Conservation (phyloP, 2,888 invertebrate species). For the Vanessa cardui region DNA sequence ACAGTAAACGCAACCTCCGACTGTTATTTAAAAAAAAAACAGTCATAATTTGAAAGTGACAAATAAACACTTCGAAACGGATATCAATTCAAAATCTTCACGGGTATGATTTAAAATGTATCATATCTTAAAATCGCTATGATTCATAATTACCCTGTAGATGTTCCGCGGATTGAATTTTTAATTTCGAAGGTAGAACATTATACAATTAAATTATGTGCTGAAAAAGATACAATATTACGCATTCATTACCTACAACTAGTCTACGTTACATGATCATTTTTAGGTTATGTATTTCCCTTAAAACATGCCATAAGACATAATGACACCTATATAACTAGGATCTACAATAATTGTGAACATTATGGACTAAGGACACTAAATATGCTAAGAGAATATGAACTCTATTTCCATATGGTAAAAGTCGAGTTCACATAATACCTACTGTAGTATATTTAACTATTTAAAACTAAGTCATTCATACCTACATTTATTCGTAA, state of each 20-base stretch:
- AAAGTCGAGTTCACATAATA: conserved; percentile 42
- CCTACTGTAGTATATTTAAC: conserved; percentile 22
- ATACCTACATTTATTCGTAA: conserved; percentile 1
- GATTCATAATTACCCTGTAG: conserved; percentile 8
- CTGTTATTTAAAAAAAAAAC: not conserved
- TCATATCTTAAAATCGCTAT: not conserved
- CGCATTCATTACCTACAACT: conserved; percentile 28
- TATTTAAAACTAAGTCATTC: conserved; percentile 3
- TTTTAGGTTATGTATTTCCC: conserved; percentile 17
- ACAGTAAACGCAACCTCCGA: not conserved
- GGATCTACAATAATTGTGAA: conserved; percentile 46
- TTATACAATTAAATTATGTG: not conserved
- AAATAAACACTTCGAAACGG: not conserved
- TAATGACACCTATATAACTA: conserved; percentile 18
- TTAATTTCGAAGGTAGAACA: not conserved
- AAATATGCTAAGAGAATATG: conserved; percentile 40
- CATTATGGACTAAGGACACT: conserved; percentile 37
- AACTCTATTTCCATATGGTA: conserved; percentile 50
- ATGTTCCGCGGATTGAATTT: not conserved
- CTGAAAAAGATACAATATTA: conserved; percentile 22
- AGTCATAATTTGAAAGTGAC: not conserved
- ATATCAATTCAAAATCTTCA: not conserved
- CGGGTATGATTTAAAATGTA: not conserved
- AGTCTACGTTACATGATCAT: conserved; percentile 23
- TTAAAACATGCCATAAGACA: conserved; percentile 40